phyloP scores from a whole-genome alignment of 2,113 vertebrate genomes.

The Colaptes auratus region DNA sequence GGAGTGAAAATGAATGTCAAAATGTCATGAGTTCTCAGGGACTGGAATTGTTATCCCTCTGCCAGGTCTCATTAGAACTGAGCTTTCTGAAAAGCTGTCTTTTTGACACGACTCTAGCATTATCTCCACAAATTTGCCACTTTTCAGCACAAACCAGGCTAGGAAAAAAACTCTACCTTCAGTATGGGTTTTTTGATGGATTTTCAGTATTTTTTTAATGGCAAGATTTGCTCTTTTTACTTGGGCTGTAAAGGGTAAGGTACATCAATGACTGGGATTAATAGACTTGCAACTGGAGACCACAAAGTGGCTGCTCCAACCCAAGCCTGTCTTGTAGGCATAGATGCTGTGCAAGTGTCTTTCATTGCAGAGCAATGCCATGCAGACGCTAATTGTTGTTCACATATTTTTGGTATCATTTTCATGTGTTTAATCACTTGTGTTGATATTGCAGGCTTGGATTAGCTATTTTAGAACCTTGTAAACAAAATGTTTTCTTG shows the following conservation, averaged over 20 bases:
- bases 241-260: neutral
- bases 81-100: slow-evolving; percentile 18
- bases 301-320: neutral
- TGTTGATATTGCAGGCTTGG: neutral
- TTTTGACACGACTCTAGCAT: neutral
- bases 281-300: neutral
- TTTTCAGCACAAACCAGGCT: neutral
- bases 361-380: rapidly evolving
- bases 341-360: rapidly evolving
- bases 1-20: slow-evolving; percentile 50
- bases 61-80: slow-evolving; percentile 17
- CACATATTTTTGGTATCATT: neutral
- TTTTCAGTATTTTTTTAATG: neutral
- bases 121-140: neutral
- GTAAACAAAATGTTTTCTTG: neutral
- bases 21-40: slow-evolving; percentile 24
- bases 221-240: neutral
- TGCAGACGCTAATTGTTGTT: rapidly evolving
- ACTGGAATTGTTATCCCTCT: neutral
- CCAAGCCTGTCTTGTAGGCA: rapidly evolving
- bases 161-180: neutral
- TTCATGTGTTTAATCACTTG: rapidly evolving
- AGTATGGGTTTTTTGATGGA: too few relatives aligned
- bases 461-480: neutral
- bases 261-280: neutral